Base-by-base conservation (phyloP, 2,797 vertebrate species). In the Cyclopterus lumpus region DNA sequence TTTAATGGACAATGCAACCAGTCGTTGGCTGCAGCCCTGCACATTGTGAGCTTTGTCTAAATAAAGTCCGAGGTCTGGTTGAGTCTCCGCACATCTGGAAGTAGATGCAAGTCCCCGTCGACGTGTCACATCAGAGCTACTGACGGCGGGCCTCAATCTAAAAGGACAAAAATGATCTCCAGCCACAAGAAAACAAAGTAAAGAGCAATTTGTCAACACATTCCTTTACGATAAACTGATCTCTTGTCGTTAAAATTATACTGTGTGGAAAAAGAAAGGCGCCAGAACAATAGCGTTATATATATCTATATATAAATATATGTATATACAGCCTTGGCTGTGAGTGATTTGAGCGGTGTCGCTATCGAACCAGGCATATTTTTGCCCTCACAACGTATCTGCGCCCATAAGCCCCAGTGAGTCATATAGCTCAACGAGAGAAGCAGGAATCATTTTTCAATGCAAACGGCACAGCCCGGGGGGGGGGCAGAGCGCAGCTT, bases 401-500 rank as follows among this genome's bases (percentile, higher is more conserved):
- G 79, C 65, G 75, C 77, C 85, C 75, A 62, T 79, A 75, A 91
- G 82, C 63, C 75, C 70, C 3, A 46, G 89, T 86, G 86, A 91
- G 84, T 89, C 87, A 70, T 83, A 82, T n/a, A 81, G 85, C 84
- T 92, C 80, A 83, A 82, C 67, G 83, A 86, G 81, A 89, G 78
- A 61, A 79, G 70, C 67, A 75, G 79, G 82, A 90, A 91, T 86
- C 78, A 80, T 88, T 88, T 89, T 79, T 88, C 87, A 90, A 91
- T 90, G 90, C 87, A 93, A 92, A 93, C 89, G 82, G 88, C 87
- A 80, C 10, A 57, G 87, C 89, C 85, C n/a, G n/a, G n/a, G n/a
- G n/a, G n/a, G 11, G 60, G 2, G 83, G 91, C 82, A 77, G 32
- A 80, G 73, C 73, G 60, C 80, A 79, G 80, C 81, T 85, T 57